These are phyloP conservation scores for Paralvinella palmiformis DNA, from an alignment of 1,140 invertebrate species.

Conservation along the genomic window DNA sequence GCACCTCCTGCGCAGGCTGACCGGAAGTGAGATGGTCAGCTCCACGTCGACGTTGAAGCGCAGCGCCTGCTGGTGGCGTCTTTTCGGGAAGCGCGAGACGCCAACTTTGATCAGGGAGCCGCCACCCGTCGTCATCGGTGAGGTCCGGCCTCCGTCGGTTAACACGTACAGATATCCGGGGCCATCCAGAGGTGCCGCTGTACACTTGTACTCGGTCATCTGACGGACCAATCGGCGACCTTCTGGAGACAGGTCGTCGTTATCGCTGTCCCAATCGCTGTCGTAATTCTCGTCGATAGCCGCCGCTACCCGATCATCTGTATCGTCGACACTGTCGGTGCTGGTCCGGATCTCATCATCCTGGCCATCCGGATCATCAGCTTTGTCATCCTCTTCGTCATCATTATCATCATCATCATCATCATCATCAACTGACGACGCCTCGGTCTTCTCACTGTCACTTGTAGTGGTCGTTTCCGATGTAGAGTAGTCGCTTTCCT, in stretches of 20 bases:
- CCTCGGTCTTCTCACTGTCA: too few species aligned
- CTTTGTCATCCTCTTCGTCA: too few species aligned
- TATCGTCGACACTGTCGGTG: too few species aligned
- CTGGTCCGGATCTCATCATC: too few species aligned
- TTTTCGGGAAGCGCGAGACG: conserved; percentile 10
- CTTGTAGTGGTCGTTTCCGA: too few species aligned
- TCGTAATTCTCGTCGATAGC: conserved; percentile 7
- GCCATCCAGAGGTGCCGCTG: conserved; percentile 1
- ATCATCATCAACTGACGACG: too few species aligned
- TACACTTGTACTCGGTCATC: too few species aligned
- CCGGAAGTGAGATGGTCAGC: conserved; percentile 10
- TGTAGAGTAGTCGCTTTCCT: too few species aligned
- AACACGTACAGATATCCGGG: conserved; percentile 9
- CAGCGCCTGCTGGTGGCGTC: conserved; percentile 14
- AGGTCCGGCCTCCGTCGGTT: not conserved
- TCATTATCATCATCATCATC: too few species aligned
- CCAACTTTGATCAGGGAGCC: conserved; percentile 12
- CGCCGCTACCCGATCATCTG: too few species aligned
- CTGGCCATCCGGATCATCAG: too few species aligned
- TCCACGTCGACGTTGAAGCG: conserved; percentile 17
- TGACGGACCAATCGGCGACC: too few species aligned
- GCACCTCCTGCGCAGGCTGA: not conserved
- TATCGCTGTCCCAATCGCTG: not conserved
- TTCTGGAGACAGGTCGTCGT: not conserved
- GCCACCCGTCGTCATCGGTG: not conserved